Conservation (phyloP, 2,113 vertebrate genomes). For the Salvator merianae region DNA sequence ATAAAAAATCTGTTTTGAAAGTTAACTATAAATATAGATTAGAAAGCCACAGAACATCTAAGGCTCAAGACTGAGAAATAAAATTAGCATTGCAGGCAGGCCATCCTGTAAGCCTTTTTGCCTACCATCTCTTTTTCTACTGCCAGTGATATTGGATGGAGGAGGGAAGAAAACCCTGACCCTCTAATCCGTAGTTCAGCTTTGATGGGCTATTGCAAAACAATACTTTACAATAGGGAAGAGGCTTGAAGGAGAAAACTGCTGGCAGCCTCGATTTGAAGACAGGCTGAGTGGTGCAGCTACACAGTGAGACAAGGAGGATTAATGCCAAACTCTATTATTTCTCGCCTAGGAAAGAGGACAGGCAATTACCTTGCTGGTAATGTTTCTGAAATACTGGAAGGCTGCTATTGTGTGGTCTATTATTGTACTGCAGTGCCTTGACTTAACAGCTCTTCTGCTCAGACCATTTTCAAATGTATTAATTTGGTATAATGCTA, state of each 20-base stretch:
- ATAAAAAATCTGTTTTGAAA: constrained; percentile 38
- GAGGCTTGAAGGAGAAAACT: neutral
- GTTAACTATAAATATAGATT: constrained; percentile 37
- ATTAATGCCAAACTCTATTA: neutral
- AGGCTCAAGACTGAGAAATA: constrained; percentile 16
- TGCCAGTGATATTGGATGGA: neutral
- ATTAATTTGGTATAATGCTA: neutral
- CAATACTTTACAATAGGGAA: neutral
- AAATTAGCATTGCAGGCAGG: neutral
- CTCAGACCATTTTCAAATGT: neutral
- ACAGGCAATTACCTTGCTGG: neutral
- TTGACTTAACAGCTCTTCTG: constrained; percentile 3
- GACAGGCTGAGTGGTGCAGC: neutral
- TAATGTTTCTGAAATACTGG: neutral
- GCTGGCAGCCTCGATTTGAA: neutral
- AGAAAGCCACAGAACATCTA: constrained; percentile 53
- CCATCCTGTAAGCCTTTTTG: neutral
- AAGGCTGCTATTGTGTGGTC: neutral
- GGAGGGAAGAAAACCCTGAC: neutral
- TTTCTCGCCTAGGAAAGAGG: neutral
- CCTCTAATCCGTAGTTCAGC: neutral
- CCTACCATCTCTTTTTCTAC: neutral
- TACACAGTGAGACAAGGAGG: neutral
- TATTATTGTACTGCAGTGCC: neutral
- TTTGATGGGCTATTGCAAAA: neutral